Evolutionary conservation across 2,113 vertebrate species (phyloP).

Genomic region (Ammodytes dubius): DNA sequence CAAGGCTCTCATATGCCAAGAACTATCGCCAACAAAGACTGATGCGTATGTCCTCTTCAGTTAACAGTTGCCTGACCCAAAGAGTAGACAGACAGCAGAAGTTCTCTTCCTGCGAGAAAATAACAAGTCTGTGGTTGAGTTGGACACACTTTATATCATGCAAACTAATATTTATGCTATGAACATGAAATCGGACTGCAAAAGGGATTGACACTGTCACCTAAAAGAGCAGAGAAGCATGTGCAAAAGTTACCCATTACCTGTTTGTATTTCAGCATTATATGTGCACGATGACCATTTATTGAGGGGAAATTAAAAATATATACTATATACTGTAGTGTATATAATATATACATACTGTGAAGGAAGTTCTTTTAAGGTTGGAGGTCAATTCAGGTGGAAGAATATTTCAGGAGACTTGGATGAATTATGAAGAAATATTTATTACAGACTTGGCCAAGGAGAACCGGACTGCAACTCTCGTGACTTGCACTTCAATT

Average conservation of each 20-base stretch:
- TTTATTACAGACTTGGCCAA: too few relatives aligned
- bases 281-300: background rate
- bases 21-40: background rate
- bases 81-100: background rate
- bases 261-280: background rate
- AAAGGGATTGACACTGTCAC: background rate
- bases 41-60: background rate
- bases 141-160: background rate
- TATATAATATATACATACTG: too few relatives aligned
- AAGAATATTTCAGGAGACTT: too few relatives aligned
- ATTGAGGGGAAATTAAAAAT: background rate
- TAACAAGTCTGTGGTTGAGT: background rate
- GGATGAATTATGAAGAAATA: too few relatives aligned
- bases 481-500: too few relatives aligned
- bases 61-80: background rate
- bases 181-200: background rate
- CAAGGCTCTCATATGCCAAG: background rate
- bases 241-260: background rate
- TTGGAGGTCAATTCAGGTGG: too few relatives aligned
- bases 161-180: conserved; percentile 13
- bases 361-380: too few relatives aligned
- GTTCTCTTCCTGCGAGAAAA: background rate
- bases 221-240: background rate
- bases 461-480: too few relatives aligned
- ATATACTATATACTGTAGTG: too few relatives aligned